Percentiles rank a stretch among this genome's conserved stretches.
These are phyloP conservation scores for Darwinula stevensoni DNA, from an alignment of 2,888 invertebrate species.

Conservation along the genomic window DNA sequence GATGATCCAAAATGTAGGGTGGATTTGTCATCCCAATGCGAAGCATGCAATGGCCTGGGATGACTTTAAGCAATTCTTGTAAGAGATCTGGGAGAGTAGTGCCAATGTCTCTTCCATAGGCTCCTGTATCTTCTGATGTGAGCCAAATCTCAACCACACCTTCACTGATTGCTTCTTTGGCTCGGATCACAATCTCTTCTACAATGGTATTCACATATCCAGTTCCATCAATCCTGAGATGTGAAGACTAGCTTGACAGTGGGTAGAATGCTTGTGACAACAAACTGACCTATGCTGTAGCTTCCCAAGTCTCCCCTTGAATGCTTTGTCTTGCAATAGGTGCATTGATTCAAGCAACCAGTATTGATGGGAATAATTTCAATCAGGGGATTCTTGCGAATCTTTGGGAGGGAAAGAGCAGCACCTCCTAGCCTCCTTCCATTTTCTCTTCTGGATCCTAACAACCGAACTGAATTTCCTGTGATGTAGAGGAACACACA, in stretches of 20 bases:
- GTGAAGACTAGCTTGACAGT: no score
- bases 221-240: no score
- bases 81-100: conserved; percentile 57
- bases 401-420: conserved; percentile 59
- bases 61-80: conserved; percentile 45
- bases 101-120: conserved; percentile 84
- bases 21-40: conserved; percentile 96
- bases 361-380: conserved; percentile 93
- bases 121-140: conserved; percentile 91
- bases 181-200: conserved; percentile 62
- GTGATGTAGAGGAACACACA: conserved; percentile 8
- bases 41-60: conserved; percentile 41
- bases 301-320: conserved; percentile 89
- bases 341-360: conserved; percentile 90
- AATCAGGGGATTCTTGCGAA: conserved; percentile 75
- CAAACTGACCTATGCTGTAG: conserved; percentile 33
- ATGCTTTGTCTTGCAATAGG: conserved; percentile 95
- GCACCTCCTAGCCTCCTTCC: conserved; percentile 54
- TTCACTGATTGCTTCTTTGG: conserved; percentile 55
- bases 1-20: conserved; percentile 82
- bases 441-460: conserved; percentile 48
- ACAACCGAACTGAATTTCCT: conserved; percentile 39
- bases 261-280: no score
- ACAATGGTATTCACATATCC: no score
- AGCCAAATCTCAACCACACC: conserved; percentile 91